Base-by-base conservation (phyloP, 2,113 vertebrate genomes). In the Psittacula cyanocephala region DNA sequence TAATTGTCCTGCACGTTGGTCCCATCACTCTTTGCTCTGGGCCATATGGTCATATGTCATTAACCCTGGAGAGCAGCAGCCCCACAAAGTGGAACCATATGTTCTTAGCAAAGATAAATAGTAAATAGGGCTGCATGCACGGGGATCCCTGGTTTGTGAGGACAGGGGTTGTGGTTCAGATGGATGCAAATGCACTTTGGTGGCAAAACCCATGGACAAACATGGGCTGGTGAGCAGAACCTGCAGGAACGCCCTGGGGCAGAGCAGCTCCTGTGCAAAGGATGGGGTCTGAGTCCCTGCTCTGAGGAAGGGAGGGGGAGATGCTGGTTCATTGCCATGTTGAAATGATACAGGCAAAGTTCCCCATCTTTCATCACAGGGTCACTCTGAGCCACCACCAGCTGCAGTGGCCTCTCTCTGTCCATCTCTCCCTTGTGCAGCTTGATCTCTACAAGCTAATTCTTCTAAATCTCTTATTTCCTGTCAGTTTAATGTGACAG, bases 11-110 rank as follows among this genome's bases (percentile, higher is more conserved):
- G 78, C 88, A 62, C 25, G 70, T 97, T 95, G 90, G 89, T 96
- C 79, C 94, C 97, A 97, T 97, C 97, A 96, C 94, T 97, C 97
- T 95, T 97, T 98, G 96, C 96, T 97, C 94, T 95, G 95, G 94
- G 94, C 97, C 97, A 97, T 98, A 95, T 98, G 97, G 97, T 89
- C 88, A 81, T 87, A 97, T 91, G 96, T 97, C 97, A 97, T 98
- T 98, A 97, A 97, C 96, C 96, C 76, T 43, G 91, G 91, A 97
- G 93, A 96, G 88, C 60, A 76, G 62, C 95, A 97, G 95, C 94
- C 90, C 79, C 41, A 89, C 89, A 97, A 98, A 98, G 97, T 97
- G 97, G 96, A 98, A 98, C 97, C 97, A 98, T 81, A 97, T 98
- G 98, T 97, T 95, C 43, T 44, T 41, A 79, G 91, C 77, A 68